Percentiles rank a stretch among this genome's conserved stretches.
phyloP scores from a whole-genome alignment of 2,113 vertebrate species.

The cattle (Bos taurus) region DNA sequence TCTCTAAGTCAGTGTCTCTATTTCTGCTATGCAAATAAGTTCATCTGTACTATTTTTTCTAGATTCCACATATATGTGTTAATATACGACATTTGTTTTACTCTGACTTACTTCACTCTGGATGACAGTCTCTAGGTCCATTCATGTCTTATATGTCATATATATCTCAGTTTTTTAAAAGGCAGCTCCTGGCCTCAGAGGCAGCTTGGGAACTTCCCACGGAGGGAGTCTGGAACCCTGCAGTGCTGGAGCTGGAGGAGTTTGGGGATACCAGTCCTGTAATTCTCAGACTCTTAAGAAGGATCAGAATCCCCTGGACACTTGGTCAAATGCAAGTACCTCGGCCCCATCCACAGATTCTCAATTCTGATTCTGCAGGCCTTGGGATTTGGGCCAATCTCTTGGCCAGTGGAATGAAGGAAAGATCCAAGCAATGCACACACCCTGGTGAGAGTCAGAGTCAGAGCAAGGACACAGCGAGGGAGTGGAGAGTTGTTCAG shows the following conservation, averaged over 20 bases:
- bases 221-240: background rate
- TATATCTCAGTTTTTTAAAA: background rate
- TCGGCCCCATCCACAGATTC: background rate
- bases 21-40: background rate
- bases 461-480: background rate
- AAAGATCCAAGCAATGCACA: background rate
- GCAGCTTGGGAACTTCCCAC: rapidly evolving
- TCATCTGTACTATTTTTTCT: background rate
- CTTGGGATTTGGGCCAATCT: background rate
- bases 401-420: background rate
- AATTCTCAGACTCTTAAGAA: background rate
- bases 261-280: background rate
- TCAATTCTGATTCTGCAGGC: background rate
- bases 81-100: background rate
- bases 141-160: background rate
- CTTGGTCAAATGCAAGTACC: background rate
- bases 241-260: background rate
- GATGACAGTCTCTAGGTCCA: background rate
- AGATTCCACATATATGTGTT: background rate
- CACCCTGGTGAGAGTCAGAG: background rate
- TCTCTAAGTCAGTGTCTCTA: background rate
- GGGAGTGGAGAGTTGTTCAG: background rate
- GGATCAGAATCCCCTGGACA: background rate
- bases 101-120: background rate
- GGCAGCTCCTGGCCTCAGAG: background rate